A percentile compares a stretch with the other conserved stretches of the same genome.
Evolutionary conservation across 64 coral and sea anemone species (phyloP).

Genomic region (Actinia tenebrosa): DNA sequence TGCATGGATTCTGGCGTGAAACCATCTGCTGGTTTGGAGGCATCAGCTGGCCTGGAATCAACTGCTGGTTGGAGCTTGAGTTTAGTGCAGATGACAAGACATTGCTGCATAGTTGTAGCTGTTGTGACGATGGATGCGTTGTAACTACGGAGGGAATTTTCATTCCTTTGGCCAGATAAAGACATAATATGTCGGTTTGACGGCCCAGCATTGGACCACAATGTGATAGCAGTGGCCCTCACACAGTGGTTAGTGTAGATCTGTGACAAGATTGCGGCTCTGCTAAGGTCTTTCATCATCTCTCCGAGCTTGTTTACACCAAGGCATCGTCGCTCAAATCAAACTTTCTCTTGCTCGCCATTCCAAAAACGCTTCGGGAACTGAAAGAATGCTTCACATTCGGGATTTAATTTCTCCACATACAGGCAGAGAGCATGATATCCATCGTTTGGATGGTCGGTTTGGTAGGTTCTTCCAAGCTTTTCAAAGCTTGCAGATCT

Average conservation of each 20-base stretch:
- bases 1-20: too few relatives aligned
- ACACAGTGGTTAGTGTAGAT: background rate
- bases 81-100: too few relatives aligned
- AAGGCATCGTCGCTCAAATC: background rate
- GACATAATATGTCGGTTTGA: background rate
- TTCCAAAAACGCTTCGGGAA: constrained; percentile 33
- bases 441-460: constrained; percentile 16
- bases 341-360: background rate
- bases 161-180: too few relatives aligned
- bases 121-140: too few relatives aligned
- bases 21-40: too few relatives aligned
- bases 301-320: constrained; percentile 7
- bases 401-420: background rate
- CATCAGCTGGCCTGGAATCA: too few relatives aligned
- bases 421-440: constrained; percentile 9
- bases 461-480: constrained; percentile 30
- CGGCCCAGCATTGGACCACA: background rate
- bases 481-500: constrained; percentile 21
- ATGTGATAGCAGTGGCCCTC: background rate
- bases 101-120: too few relatives aligned
- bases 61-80: too few relatives aligned
- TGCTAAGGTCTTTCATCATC: constrained; percentile 6
- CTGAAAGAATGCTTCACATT: constrained; percentile 38
- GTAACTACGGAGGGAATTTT: too few relatives aligned
- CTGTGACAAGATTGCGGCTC: background rate